A percentile compares a stretch with the other conserved stretches of the same genome.
Evolutionary conservation across 2,888 invertebrate genomes (phyloP).

Genomic region (Chouioia cunea): DNA sequence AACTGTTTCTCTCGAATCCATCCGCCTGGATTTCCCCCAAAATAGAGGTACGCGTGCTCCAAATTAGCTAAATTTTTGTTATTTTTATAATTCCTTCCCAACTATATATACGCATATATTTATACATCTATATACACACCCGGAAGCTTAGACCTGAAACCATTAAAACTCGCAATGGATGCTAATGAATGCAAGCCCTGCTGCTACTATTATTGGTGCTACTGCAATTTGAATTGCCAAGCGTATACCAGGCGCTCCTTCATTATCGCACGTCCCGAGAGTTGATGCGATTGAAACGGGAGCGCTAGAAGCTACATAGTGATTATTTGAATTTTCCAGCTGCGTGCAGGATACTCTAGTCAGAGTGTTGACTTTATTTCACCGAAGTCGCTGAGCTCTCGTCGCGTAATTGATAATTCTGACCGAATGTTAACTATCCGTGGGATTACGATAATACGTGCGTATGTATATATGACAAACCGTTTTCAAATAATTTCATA

Average conservation of each 20-base stretch:
- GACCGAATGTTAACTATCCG: too few relatives aligned
- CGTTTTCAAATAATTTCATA: too few relatives aligned
- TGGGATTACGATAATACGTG: too few relatives aligned
- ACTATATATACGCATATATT: too few relatives aligned
- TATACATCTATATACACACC: not conserved
- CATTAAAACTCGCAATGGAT: slow-evolving; percentile 34
- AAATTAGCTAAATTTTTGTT: not conserved
- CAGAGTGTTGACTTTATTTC: too few relatives aligned
- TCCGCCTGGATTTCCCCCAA: too few relatives aligned
- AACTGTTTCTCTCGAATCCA: not conserved
- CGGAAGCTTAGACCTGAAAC: slow-evolving; percentile 3
- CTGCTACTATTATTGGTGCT: not conserved
- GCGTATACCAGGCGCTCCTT: slow-evolving; percentile 10
- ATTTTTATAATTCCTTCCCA: not conserved
- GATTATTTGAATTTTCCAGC: not conserved
- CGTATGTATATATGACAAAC: too few relatives aligned
- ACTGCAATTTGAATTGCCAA: slow-evolving; percentile 41
- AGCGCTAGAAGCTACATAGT: not conserved
- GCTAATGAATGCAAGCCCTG: slow-evolving; percentile 36
- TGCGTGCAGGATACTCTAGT: too few relatives aligned
- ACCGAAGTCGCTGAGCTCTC: too few relatives aligned
- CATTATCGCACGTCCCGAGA: slow-evolving; percentile 25
- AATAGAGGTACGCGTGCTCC: too few relatives aligned
- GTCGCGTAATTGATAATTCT: too few relatives aligned
- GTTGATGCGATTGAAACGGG: not conserved